Base-by-base conservation (phyloP, 2,888 invertebrate genomes). In the Hirtodrosophila histrioides region DNA sequence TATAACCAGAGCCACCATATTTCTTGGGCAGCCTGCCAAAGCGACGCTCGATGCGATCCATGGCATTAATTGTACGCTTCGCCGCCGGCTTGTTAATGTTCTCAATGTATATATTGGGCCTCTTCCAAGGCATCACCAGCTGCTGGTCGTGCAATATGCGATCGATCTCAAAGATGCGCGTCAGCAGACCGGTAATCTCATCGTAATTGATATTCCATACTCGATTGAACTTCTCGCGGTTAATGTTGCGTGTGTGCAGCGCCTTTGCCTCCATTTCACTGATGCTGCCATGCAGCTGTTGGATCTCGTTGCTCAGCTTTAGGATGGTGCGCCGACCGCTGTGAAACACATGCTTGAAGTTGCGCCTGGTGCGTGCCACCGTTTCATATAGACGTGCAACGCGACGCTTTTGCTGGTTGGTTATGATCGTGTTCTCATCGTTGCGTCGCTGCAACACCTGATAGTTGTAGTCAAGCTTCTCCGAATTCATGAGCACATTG, bases 381-480 rank as follows among this genome's bases (percentile, higher is more conserved):
- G 93, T 90, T 88, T 97, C 97, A 48, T 96, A 94, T 79, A 96
- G 93, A 92, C 95, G 96, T 75, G 95, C 95, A 4, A 96, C 93
- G 74, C 94, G 93, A 7, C 95, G 93, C 83, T 96, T 96, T 83
- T 96, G 96, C 78, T 96, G 95, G 48, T 95, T 95, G 85, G 95
- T 94, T 5, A 97, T 94, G 40, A 95, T 94, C 0, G 95, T 93
- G 89, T 96, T 97, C 91, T 98, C 98, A 75, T 97, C 97, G 90
- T 97, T 97, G 2, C 97, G 93, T 87, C 95, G 96, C 91, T 96
- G 96, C 44, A 98, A 91, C 7, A 97, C 94, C 88, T 96, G 96
- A 89, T 96, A 97, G 89, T 97, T 98, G 89, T 98, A 98, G 81
- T 97, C 96, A 53, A 98, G 93, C 91, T 98, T 98, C 90, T 98